A percentile compares a stretch with the other conserved stretches of the same genome.
phyloP scores from a whole-genome alignment of 2,797 vertebrate species.

The Sebastes itinus region DNA sequence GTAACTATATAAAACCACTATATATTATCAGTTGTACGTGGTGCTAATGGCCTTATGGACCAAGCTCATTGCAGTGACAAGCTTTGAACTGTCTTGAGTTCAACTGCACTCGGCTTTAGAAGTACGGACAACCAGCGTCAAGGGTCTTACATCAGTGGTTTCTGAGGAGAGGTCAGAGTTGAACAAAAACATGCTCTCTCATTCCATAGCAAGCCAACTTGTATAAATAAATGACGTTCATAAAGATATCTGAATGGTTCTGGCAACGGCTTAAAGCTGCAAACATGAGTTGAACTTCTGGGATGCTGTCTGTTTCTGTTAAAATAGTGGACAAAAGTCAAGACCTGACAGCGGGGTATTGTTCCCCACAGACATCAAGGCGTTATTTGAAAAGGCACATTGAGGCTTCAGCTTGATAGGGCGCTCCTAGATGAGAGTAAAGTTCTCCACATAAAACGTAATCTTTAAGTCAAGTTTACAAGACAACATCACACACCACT shows the following conservation, averaged over 20 bases:
- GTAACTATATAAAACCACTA: neutral
- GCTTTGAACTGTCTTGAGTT: neutral
- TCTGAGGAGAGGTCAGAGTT: constrained; percentile 41
- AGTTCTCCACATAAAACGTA: neutral
- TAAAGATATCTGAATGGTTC: constrained; percentile 34
- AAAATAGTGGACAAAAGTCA: constrained; percentile 13
- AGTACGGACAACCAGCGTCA: neutral
- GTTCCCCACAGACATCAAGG: neutral
- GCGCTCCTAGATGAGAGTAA: neutral
- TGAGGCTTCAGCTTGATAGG: neutral
- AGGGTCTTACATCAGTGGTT: constrained; percentile 8
- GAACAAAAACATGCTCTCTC: constrained; percentile 52
- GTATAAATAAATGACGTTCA: constrained; percentile 52
- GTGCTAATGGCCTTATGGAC: neutral
- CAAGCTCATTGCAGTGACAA: neutral
- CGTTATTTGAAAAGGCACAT: constrained; percentile 1
- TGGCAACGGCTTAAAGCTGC: constrained; percentile 22
- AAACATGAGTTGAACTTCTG: constrained; percentile 31
- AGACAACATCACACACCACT: neutral
- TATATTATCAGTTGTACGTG: neutral
- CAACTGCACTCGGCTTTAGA: neutral
- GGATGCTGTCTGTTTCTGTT: constrained; percentile 13
- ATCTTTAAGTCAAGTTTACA: neutral
- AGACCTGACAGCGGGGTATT: neutral
- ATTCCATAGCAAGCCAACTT: constrained; percentile 25